Evolutionary conservation across 2,113 vertebrate species (phyloP), one percentile per base, ranked within the genome.

Genomic region (Sander vitreus): DNA sequence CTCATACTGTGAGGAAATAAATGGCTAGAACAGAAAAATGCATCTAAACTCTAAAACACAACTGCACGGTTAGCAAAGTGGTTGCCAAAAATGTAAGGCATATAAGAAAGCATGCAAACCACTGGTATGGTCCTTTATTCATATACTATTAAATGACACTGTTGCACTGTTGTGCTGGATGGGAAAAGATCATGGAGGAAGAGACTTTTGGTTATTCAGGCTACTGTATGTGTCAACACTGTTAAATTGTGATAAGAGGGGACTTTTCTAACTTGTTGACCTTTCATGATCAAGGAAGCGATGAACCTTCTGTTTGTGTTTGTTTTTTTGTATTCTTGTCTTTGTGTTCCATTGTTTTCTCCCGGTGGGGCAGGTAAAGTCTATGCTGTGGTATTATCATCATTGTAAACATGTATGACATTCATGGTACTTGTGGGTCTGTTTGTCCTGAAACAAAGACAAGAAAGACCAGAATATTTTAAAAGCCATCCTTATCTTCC

Each of bases 401-500:
- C 15, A 15, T 47, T 65, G 27, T 59, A 4, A 73, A 69, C 62
- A 25, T 45, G 25, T 12, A 47, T 54, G 64, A 3, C 18, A 39
- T 73, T 55, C 36, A 23, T 58, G 51, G 14, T 54, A 39, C 15
- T 58, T 7, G 18, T 30, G 12, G 53, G 23, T 50, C 55, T 76
- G 45, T 65, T 84, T 78, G 50, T 65, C 16, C n/a, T 70, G 43
- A 76, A 77, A 59, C 25, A 75, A 62, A 67, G 53, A 33, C 33
- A 43, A 43, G 39, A 43, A 43, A 43, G 39, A 43, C 39, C 39
- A 47, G 6, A 51, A 51, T 7, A 39, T n/a, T 62, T 8, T 9
- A 59, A 58, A 62, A 50, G 16, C 30, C 58, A 6, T 5, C 43
- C 11, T 69, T 47, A 48, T 18, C 25, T 25, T 16, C 51, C 23